These are phyloP conservation scores for Eulithis prunata DNA, from an alignment of 2,888 invertebrate genomes.

Conservation along the genomic window DNA sequence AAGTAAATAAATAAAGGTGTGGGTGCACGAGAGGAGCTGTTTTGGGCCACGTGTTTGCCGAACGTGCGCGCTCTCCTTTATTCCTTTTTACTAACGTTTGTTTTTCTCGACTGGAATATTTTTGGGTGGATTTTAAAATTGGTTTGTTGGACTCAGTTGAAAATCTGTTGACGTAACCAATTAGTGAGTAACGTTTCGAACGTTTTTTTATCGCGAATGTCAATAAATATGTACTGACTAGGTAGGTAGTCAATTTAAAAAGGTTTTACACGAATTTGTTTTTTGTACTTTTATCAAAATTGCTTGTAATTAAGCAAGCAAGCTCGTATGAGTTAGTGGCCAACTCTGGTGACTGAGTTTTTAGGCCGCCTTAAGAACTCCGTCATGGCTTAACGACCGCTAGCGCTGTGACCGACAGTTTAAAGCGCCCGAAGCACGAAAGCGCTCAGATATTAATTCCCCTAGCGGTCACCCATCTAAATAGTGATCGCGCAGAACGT, in stretches of 20 bases:
- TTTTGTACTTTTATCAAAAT: too few species aligned
- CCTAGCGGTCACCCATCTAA: too few species aligned
- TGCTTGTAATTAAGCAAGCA: too few species aligned
- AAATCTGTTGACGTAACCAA: constrained; percentile 1
- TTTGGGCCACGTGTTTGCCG: constrained; percentile 20
- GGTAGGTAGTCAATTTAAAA: background rate
- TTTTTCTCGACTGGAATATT: constrained; percentile 7
- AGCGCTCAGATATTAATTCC: too few species aligned
- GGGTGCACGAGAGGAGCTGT: constrained; percentile 7
- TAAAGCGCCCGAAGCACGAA: too few species aligned
- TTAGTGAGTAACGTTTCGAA: background rate
- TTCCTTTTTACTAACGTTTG: constrained; percentile 17
- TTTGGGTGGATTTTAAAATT: constrained; percentile 6
- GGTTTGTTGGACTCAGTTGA: constrained; percentile 6
- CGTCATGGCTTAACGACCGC: too few species aligned
- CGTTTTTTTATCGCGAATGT: background rate
- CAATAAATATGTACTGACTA: background rate
- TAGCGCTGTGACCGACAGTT: too few species aligned
- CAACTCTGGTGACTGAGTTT: too few species aligned
- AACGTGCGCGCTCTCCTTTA: constrained; percentile 16
- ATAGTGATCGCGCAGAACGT: too few species aligned
- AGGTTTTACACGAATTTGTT: too few species aligned
- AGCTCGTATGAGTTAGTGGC: too few species aligned
- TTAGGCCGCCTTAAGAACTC: too few species aligned
- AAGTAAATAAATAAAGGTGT: constrained; percentile 54